Conservation (phyloP, 2,113 vertebrate species). For the Verasper variegatus region DNA sequence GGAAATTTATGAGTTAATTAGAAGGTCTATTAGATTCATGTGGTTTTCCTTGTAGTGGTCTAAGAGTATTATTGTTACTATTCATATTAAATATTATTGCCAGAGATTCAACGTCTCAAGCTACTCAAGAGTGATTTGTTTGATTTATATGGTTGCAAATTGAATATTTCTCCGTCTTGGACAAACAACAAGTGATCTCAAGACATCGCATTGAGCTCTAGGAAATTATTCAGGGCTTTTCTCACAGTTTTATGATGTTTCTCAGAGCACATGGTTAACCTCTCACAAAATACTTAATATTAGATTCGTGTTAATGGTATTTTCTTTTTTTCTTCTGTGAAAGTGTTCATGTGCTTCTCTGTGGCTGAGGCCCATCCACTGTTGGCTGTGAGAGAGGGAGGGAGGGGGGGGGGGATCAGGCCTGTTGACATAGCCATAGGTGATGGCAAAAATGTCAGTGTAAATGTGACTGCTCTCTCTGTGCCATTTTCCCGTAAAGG, state of each 20-base stretch:
- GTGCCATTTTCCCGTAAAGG: slow-evolving; percentile 80
- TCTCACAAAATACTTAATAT: slow-evolving; percentile 23
- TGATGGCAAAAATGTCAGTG: slow-evolving; percentile 86
- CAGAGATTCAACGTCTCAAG: background rate
- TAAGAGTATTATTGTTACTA: background rate
- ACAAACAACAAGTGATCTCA: background rate
- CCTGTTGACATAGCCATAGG: slow-evolving; percentile 84
- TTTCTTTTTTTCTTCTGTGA: slow-evolving; percentile 5
- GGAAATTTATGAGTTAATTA: slow-evolving; percentile 32
- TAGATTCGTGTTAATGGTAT: slow-evolving; percentile 7
- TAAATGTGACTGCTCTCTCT: slow-evolving; percentile 83
- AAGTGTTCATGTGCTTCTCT: slow-evolving; percentile 24
- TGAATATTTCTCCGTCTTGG: background rate
- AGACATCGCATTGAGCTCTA: background rate
- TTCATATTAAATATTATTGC: background rate
- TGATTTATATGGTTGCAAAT: background rate
- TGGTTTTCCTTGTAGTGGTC: background rate
- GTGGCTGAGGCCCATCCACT: slow-evolving; percentile 51
- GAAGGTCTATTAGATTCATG: slow-evolving; percentile 4
- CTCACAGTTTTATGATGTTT: background rate
- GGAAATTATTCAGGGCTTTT: background rate
- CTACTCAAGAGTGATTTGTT: background rate
- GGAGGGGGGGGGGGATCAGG: slow-evolving; percentile 49
- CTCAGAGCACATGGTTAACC: background rate
- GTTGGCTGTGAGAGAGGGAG: slow-evolving; percentile 12